phyloP scores from a whole-genome alignment of 2,113 vertebrate species.

The Suncus etruscus region DNA sequence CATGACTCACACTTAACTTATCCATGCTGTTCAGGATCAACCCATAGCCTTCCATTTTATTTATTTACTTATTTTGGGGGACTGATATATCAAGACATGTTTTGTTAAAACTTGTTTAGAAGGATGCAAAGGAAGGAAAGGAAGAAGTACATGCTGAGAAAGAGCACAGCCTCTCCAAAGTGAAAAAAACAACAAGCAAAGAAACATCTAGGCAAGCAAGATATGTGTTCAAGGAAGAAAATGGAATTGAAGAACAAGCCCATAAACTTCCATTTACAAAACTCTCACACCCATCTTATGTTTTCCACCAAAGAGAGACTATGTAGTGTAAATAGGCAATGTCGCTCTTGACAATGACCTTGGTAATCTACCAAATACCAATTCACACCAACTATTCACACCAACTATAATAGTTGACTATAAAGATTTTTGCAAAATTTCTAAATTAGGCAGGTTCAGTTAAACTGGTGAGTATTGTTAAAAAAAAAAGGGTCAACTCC shows the following conservation, averaged over 20 bases:
- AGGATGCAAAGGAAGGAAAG: too few species aligned
- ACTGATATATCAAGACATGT: too few species aligned
- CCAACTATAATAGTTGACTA: too few species aligned
- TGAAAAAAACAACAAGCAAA: too few species aligned
- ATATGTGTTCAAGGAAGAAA: too few species aligned
- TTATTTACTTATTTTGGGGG: too few species aligned
- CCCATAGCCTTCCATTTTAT: not conserved
- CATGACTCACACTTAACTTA: fast-evolving
- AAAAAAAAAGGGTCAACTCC: not conserved
- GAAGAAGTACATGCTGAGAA: too few species aligned
- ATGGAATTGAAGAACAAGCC: not conserved
- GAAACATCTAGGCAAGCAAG: too few species aligned
- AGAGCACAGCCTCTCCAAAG: too few species aligned
- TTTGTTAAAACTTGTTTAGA: too few species aligned
- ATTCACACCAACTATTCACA: not conserved
- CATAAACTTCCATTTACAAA: not conserved
- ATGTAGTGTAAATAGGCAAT: not conserved
- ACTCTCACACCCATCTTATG: not conserved
- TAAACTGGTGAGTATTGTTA: too few species aligned
- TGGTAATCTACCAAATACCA: not conserved
- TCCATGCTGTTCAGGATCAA: not conserved
- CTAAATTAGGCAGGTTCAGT: not conserved
- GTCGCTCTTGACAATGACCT: not conserved
- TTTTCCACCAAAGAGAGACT: not conserved
- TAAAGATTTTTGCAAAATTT: not conserved